These are phyloP conservation scores for Linnaemya tessellans DNA, from an alignment of 2,888 invertebrate genomes.

Conservation along the genomic window DNA sequence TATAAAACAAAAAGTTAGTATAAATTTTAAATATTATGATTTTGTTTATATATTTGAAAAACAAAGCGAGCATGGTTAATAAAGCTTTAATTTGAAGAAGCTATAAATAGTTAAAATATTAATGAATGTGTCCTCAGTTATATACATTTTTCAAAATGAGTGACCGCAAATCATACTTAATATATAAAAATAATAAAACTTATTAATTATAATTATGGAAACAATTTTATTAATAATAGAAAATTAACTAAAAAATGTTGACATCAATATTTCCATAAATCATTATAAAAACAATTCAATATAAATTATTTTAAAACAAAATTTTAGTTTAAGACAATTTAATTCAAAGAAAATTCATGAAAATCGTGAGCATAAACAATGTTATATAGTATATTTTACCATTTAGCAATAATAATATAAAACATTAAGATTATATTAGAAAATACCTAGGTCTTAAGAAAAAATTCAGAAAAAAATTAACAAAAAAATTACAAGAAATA, in stretches of 20 bases:
- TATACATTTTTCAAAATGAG: conserved; percentile 80
- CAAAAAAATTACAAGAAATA: conserved; percentile 22
- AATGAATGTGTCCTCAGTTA: conserved; percentile 79
- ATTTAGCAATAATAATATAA: conserved; percentile 47
- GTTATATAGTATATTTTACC: conserved; percentile 71
- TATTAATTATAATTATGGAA: conserved; percentile 63
- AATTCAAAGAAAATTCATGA: conserved; percentile 71
- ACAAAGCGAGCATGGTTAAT: conserved; percentile 83
- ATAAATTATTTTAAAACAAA: conserved; percentile 59
- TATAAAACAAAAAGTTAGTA: conserved; percentile 64
- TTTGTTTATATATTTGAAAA: conserved; percentile 81
- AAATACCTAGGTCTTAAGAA: conserved; percentile 55
- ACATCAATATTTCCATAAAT: conserved; percentile 78
- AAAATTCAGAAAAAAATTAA: conserved; percentile 52
- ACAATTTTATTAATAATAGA: conserved; percentile 66
- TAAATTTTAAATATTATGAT: conserved; percentile 75
- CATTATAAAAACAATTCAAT: conserved; percentile 57
- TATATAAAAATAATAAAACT: conserved; percentile 46
- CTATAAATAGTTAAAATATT: conserved; percentile 77
- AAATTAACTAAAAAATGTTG: conserved; percentile 70
- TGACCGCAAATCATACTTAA: conserved; percentile 73
- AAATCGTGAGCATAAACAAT: conserved; percentile 69
- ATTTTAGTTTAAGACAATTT: conserved; percentile 48
- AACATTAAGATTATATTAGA: conserved; percentile 42
- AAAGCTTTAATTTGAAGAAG: conserved; percentile 82